These are phyloP conservation scores for Geopemphigus sp. DNA, from an alignment of 1,140 invertebrate species.

Conservation along the genomic window DNA sequence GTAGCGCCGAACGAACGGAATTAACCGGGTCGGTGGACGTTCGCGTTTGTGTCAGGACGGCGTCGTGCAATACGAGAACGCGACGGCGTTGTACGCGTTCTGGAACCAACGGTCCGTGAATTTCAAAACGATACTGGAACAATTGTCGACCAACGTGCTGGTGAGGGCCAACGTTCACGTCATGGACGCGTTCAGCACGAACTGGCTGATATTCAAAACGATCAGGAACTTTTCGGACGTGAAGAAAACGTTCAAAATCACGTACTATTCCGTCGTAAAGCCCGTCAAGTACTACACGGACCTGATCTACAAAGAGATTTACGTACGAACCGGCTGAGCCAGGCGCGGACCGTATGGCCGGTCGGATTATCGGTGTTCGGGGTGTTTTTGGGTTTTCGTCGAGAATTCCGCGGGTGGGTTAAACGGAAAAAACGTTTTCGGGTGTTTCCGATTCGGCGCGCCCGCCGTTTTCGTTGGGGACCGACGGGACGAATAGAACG, in stretches of 20 bases:
- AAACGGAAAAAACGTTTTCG: too few species aligned
- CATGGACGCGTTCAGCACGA: not conserved
- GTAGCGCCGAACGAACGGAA: too few species aligned
- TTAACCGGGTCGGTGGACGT: too few species aligned
- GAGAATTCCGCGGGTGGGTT: too few species aligned
- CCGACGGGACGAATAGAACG: too few species aligned
- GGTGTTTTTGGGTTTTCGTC: too few species aligned
- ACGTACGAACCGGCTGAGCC: not conserved
- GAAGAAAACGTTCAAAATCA: not conserved
- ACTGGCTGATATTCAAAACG: not conserved
- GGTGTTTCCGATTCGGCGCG: too few species aligned
- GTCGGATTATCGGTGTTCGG: too few species aligned
- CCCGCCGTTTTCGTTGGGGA: too few species aligned
- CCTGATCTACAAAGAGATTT: not conserved
- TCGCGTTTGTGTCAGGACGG: not conserved
- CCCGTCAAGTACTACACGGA: not conserved
- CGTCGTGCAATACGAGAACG: not conserved
- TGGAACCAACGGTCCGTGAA: not conserved
- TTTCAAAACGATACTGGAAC: slow-evolving; percentile 21
- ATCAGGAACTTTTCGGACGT: not conserved
- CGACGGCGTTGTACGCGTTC: not conserved
- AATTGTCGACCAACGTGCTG: not conserved
- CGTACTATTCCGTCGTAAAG: not conserved
- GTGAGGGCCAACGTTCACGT: not conserved
- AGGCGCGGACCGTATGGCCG: too few species aligned